Conservation (phyloP, 2,888 invertebrate genomes). For the Cephus nigrinus region DNA sequence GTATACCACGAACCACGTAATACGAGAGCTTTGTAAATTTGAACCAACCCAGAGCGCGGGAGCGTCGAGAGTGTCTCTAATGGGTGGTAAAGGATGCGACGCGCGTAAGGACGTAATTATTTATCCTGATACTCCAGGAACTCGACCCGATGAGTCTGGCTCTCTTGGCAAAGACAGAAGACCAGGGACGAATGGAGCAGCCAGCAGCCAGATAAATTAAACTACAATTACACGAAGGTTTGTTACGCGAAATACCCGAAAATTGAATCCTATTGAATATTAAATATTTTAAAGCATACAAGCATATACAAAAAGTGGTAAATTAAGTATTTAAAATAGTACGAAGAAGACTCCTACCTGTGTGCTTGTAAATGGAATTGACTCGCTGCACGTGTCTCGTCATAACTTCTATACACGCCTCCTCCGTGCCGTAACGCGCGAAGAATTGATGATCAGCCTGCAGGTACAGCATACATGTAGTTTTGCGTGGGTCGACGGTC, state of each 20-base stretch:
- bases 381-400: conserved; percentile 94
- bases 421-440: conserved; percentile 92
- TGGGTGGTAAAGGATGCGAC: not conserved
- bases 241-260: not conserved
- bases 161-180: not conserved
- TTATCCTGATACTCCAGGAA: not conserved
- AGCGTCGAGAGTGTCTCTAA: not conserved
- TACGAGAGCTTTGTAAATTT: not conserved
- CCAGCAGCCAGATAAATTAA: not conserved
- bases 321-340: not conserved
- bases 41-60: not conserved
- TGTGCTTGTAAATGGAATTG: conserved; percentile 87
- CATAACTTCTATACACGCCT: conserved; percentile 95
- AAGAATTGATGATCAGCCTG: conserved; percentile 98
- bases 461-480: conserved; percentile 93
- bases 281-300: not conserved
- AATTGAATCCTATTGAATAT: not conserved
- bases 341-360: conserved; percentile 70
- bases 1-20: not conserved
- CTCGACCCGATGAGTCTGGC: not conserved
- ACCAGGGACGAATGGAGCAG: not conserved
- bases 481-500: conserved; percentile 86
- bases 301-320: too few relatives aligned
- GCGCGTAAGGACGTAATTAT: not conserved
- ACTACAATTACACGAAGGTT: not conserved